These are phyloP conservation scores for Caenorhabditis macrosperma DNA, from an alignment of 2,888 invertebrate species.

Conservation along the genomic window DNA sequence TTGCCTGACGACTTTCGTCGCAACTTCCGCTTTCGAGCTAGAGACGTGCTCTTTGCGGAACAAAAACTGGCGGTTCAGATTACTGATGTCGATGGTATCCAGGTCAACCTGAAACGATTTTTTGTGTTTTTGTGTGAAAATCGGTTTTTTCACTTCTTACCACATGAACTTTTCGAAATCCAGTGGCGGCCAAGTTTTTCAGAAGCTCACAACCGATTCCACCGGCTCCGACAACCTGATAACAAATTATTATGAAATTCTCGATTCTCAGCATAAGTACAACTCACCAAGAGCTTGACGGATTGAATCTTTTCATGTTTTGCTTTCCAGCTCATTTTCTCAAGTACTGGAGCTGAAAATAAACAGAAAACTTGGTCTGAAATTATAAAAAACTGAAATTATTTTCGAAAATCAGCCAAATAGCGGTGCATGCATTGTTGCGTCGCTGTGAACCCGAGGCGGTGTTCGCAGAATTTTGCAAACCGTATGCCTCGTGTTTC, in stretches of 20 bases:
- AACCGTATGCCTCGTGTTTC: conserved; percentile 36
- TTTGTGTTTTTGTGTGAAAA: neutral
- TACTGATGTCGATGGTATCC: conserved; percentile 99
- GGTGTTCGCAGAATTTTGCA: conserved; percentile 17
- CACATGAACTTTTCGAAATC: conserved; percentile 93
- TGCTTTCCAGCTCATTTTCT: conserved; percentile 35
- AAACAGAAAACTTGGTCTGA: neutral
- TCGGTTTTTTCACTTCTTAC: conserved; percentile 86
- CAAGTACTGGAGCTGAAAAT: neutral
- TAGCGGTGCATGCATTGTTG: neutral
- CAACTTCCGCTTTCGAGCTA: conserved; percentile 87
- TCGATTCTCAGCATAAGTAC: neutral
- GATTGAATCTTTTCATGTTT: conserved; percentile 23
- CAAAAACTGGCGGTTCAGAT: conserved; percentile 98
- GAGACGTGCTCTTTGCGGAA: conserved; percentile 98
- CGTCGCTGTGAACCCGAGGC: neutral
- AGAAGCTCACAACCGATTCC: conserved; percentile 99
- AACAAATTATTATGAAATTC: neutral
- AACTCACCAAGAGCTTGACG: conserved; percentile 17
- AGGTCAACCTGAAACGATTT: conserved; percentile 95
- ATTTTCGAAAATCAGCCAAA: conserved; percentile 36
- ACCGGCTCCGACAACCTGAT: conserved; percentile 88
- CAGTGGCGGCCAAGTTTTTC: conserved; percentile 95
- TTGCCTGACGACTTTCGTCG: conserved; percentile 71
- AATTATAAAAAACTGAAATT: neutral